A percentile compares a stretch with the other conserved stretches of the same genome.
Evolutionary conservation across 2,797 vertebrate genomes (phyloP).

Genomic region (Pogoniulus pusillus): DNA sequence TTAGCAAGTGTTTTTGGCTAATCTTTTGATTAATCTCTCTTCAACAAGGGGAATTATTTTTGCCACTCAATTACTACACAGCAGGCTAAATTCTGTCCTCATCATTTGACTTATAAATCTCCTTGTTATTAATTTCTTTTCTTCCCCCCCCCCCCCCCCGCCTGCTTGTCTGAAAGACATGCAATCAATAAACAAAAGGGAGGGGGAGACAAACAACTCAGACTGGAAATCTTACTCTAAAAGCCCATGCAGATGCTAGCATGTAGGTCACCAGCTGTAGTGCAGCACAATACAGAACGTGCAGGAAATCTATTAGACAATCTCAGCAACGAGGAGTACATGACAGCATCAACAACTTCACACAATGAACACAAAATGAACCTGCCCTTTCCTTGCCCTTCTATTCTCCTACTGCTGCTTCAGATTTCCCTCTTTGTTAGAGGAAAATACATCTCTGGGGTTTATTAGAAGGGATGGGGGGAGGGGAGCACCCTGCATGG

Average conservation of each 20-base stretch:
- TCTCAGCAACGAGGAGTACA: constrained; percentile 48
- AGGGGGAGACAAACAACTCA: constrained; percentile 39
- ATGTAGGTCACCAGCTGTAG: constrained; percentile 69
- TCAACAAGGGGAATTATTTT: constrained; percentile 50
- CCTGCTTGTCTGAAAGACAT: constrained; percentile 33
- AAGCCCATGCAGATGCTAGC: constrained; percentile 35
- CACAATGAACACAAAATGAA: constrained; percentile 58
- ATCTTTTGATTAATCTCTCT: constrained; percentile 67
- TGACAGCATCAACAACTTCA: constrained; percentile 42
- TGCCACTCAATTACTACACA: constrained; percentile 45
- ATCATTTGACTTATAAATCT: constrained; percentile 46
- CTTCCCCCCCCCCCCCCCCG: too few relatives aligned
- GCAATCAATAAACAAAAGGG: constrained; percentile 55
- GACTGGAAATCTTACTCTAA: constrained; percentile 35
- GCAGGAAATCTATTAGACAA: constrained; percentile 26
- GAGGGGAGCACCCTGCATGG: not conserved
- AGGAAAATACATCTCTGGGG: not conserved
- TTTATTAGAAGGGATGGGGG: not conserved
- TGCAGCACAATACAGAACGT: constrained; percentile 19
- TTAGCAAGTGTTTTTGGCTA: constrained; percentile 54
- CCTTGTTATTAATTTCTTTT: not conserved
- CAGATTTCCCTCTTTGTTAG: constrained; percentile 29
- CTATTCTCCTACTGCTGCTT: constrained; percentile 35
- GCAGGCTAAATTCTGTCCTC: constrained; percentile 46
- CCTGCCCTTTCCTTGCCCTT: constrained; percentile 47